Conservation (phyloP, 2,888 invertebrate species). For the Callimorpha dominula region DNA sequence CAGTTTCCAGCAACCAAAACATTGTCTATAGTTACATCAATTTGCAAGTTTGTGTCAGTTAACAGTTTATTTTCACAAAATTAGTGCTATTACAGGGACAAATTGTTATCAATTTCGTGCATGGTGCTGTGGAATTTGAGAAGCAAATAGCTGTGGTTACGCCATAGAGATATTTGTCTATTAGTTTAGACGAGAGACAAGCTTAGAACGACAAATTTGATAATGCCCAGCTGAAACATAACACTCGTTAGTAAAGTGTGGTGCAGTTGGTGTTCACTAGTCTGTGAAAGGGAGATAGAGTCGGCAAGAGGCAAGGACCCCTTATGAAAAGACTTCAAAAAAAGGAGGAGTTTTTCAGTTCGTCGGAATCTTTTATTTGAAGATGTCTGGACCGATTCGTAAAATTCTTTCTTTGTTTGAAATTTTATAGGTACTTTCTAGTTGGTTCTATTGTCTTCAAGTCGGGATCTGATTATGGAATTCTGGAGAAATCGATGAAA, state of each 20-base stretch:
- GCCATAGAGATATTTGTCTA: background rate
- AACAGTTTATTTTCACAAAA: conserved; percentile 12
- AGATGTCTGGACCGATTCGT: too few species aligned
- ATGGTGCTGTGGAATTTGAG: conserved; percentile 8
- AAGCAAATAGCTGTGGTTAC: conserved; percentile 3
- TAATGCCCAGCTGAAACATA: background rate
- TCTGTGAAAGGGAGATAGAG: background rate
- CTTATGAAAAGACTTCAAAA: too few species aligned
- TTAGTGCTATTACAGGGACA: conserved; percentile 12
- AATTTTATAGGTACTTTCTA: too few species aligned
- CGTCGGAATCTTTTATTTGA: too few species aligned
- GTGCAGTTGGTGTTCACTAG: background rate
- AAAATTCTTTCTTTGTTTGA: too few species aligned
- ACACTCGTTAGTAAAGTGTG: background rate
- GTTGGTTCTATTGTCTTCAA: too few species aligned
- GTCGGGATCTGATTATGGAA: too few species aligned
- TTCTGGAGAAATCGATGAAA: too few species aligned
- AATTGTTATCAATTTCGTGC: conserved; percentile 16
- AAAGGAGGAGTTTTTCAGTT: background rate
- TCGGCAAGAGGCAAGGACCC: background rate
- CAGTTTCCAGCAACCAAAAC: background rate
- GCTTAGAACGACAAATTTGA: background rate
- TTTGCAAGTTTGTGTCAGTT: background rate
- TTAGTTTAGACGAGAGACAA: background rate
- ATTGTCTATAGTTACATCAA: background rate